A percentile compares a stretch with the other conserved stretches of the same genome.
Evolutionary conservation across 2,113 vertebrate species (phyloP).

Genomic region (Leptocoma aspasia): DNA sequence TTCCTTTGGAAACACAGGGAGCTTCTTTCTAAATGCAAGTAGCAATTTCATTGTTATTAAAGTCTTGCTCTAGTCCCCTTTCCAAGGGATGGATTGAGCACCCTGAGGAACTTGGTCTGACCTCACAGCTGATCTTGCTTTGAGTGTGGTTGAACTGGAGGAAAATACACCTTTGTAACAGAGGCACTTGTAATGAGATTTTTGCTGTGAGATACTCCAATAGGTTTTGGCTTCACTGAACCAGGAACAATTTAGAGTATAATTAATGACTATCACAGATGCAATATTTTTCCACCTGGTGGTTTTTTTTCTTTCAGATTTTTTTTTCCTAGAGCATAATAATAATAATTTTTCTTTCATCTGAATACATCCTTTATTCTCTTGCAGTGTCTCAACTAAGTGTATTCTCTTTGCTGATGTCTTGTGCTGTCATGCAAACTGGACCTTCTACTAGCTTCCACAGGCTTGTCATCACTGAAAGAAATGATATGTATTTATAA

Average conservation of each 20-base stretch:
- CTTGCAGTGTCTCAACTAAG: neutral
- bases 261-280: neutral
- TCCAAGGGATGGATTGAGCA: neutral
- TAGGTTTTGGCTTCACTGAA: neutral
- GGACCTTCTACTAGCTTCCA: slow-evolving; percentile 14
- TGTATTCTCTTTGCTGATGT: slow-evolving; percentile 28
- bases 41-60: neutral
- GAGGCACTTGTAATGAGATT: neutral
- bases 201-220: neutral
- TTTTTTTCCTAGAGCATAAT: neutral
- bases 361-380: slow-evolving; percentile 7
- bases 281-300: neutral
- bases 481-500: slow-evolving; percentile 26
- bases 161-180: neutral
- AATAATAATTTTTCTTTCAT: slow-evolving; percentile 12
- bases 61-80: neutral
- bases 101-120: neutral
- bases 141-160: neutral
- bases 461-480: slow-evolving; percentile 47
- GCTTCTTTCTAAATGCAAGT: neutral
- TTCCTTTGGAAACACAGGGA: neutral
- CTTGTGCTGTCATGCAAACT: neutral
- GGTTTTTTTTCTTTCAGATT: neutral
- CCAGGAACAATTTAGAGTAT: neutral
- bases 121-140: neutral